These are phyloP conservation scores for Cylas formicarius DNA, from an alignment of 1,140 invertebrate species.

Conservation along the genomic window DNA sequence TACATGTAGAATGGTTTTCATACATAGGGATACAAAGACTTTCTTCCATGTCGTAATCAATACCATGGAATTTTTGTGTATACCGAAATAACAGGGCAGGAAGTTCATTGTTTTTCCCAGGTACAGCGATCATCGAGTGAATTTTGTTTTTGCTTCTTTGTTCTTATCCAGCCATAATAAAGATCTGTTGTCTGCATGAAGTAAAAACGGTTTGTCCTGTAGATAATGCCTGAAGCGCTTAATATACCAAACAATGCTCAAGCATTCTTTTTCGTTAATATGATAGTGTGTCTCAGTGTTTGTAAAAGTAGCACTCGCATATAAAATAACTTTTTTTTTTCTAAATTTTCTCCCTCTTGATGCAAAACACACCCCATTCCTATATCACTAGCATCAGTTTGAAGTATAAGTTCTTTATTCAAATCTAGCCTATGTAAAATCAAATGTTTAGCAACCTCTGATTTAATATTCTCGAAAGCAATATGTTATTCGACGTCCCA, in stretches of 20 bases:
- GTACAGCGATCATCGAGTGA: conserved; percentile 30
- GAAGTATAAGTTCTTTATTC: conserved; percentile 29
- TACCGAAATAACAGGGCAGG: no score
- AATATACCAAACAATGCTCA: conserved; percentile 42
- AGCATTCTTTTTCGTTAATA: conserved; percentile 39
- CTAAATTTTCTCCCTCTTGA: conserved; percentile 23
- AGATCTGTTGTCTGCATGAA: conserved; percentile 12
- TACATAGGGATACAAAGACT: no score
- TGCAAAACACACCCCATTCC: conserved; percentile 30
- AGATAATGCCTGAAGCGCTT: conserved; percentile 34
- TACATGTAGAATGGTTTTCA: no score
- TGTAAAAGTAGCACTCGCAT: conserved; percentile 14
- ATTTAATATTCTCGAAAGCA: conserved; percentile 32
- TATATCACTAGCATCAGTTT: conserved; percentile 31
- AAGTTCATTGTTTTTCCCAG: no score
- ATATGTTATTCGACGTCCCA: conserved; percentile 1
- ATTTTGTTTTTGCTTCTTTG: conserved; percentile 28
- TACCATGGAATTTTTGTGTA: no score
- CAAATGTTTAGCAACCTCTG: conserved; percentile 18
- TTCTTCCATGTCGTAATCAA: no score
- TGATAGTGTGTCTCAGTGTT: conserved; percentile 14
- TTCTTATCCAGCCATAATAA: conserved; percentile 27
- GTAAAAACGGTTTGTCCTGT: conserved; percentile 24
- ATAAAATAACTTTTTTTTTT: conserved; percentile 14
- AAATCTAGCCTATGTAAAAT: conserved; percentile 25